Percentiles rank a stretch among this genome's conserved stretches.
Conservation (phyloP, 1,140 invertebrate genomes). For the Pristionchus pacificus region DNA sequence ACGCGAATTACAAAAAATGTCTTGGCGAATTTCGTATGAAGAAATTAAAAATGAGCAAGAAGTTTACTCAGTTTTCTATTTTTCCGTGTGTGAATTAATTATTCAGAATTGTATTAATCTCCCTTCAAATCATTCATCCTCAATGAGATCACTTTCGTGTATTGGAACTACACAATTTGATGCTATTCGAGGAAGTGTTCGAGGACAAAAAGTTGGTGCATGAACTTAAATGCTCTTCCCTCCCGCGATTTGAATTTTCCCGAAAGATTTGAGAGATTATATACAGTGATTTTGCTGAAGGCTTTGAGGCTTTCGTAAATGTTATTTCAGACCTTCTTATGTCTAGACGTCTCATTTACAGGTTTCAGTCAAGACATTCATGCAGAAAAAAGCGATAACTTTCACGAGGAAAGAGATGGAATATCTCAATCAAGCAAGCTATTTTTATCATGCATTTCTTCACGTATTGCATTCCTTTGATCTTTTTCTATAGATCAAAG, state of each 20-base stretch:
- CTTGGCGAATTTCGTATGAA: conserved; percentile 8
- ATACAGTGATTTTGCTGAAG: conserved; percentile 4
- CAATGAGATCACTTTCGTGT: not conserved
- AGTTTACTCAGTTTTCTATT: not conserved
- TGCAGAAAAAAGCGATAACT: conserved; percentile 22
- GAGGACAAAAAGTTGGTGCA: conserved; percentile 2
- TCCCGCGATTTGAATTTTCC: conserved; percentile 8
- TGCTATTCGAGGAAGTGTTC: not conserved
- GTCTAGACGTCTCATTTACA: not conserved
- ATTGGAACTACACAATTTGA: not conserved
- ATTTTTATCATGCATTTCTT: not conserved
- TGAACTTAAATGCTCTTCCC: not conserved
- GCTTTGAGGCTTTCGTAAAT: not conserved
- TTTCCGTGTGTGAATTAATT: not conserved
- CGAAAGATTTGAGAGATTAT: conserved; percentile 1
- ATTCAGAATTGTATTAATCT: not conserved
- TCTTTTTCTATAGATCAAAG: conserved; percentile 12
- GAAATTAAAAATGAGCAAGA: conserved; percentile 6
- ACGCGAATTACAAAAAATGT: conserved; percentile 9
- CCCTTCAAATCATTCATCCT: not conserved
- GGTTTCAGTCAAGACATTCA: not conserved
- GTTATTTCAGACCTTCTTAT: not conserved
- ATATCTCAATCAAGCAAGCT: conserved; percentile 20
- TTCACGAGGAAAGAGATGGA: conserved; percentile 27
- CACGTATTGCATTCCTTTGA: not conserved